Evolutionary conservation across 2,888 invertebrate genomes (phyloP), one percentile per base, ranked within the genome.

Genomic region (Chrysotoxum bicinctum): DNA sequence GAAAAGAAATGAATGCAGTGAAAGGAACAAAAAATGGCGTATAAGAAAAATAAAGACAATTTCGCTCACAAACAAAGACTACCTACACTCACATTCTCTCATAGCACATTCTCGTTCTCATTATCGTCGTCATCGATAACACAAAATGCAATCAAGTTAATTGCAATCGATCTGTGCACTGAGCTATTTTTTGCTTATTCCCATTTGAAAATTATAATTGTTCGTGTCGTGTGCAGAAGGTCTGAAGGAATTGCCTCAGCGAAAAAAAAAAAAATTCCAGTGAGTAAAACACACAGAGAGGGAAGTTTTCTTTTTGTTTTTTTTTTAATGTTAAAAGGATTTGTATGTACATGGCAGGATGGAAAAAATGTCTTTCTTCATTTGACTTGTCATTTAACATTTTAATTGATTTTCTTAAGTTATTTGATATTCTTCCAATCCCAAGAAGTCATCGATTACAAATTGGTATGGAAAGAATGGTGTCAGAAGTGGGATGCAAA

Each of bases 61-160:
- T 62, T 37, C 78, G 40, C 26, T 66, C 37, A 54, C 73, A 77
- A 40, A 68, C 68, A 60, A 70, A 75, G 62, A 45, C 32, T 5
- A 12, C 30, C 3, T 12, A 48, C 12, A 32, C 32, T 56, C 30
- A 37, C 62, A 73, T 60, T 60, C 21, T 60, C 21, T 56, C 50
- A 6, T 32, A 40, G 14, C 21, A 16, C 60, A 72, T 60, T 58
- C 26, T 54, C 48, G 12, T 35, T 19, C 23, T 62, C 64, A 35
- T 60, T 43, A 52, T 54, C 26, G 52, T 62, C 50, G 62, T 32
- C 83, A 62, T 74, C 78, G 83, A 83, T 74, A 69, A 56, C 73
- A 78, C 10, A 45, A 84, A 76, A 80, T 77, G 81, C 81, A 85
- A 85, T 85, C 81, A 85, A 81, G 68, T 81, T 85, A 85, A 85